Evolutionary conservation across 2,797 vertebrate species (phyloP), one percentile per base, ranked within the genome.

Genomic region (Limosa lapponica): DNA sequence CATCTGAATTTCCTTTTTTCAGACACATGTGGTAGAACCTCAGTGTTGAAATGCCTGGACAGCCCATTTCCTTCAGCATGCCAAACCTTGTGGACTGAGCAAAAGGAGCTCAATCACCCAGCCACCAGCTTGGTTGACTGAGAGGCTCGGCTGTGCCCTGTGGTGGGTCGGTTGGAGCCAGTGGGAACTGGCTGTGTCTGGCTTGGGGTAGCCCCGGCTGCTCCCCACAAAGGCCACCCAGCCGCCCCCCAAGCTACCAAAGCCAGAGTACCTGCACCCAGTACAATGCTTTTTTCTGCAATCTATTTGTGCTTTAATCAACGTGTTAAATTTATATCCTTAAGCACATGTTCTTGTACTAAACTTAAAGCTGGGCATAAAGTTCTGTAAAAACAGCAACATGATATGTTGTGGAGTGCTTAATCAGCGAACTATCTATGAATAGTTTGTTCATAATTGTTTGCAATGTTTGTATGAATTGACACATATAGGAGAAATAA

Each of bases 131-230:
- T 70, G 52, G 4, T 4, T 58, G 34, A 41, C 4, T 32, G 23
- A 5, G 6, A 13, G 16, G 6, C 28, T 73, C 14, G 41, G 41
- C 18, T 3, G 0, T 70, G 24, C 28, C 28, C 25, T 58, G 48
- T 0, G 0, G 3, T 28, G 30, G 5, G 39, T 32, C 0, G 0
- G 1, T 4, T 19, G 19, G 49, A 25, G 11, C 25, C 0, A 0
- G 8, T 19, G 61, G 52, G 36, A 69, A 58, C 16, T 0, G 0
- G 2, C 23, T 85, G 67, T 43, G 37, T 34, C 57, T 0, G 0
- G 20, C 57, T 15, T 1, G 0, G 30, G 18, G 11, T 16, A 74
- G 20, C 24, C 17, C 22, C 0, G 1, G 13, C 6, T 3, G 1
- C 20, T 13, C 10, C 11, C 24, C 13, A 25, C 14, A 27, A 23